phyloP scores from a whole-genome alignment of 2,888 invertebrate genomes.

The Exephanes ischioxanthus region DNA sequence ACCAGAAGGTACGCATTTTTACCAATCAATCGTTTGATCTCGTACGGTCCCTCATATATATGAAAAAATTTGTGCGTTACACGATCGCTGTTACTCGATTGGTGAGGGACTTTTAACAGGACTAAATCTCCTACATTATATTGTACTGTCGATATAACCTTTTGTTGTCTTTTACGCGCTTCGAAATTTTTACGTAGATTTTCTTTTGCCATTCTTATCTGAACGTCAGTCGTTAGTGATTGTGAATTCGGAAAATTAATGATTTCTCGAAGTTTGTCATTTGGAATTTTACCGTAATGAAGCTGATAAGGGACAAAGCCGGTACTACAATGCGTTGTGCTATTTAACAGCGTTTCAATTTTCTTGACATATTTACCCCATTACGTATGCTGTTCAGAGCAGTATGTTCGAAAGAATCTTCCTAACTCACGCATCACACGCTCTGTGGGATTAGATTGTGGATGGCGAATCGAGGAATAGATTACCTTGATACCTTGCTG shows the following conservation, averaged over 20 bases:
- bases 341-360: constrained; percentile 13
- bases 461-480: constrained; percentile 31
- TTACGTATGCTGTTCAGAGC: constrained; percentile 10
- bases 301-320: constrained; percentile 36
- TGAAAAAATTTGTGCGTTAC: constrained; percentile 54
- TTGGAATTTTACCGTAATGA: constrained; percentile 30
- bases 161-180: background rate
- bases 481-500: background rate
- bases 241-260: constrained; percentile 27
- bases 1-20: constrained; percentile 28
- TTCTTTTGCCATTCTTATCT: constrained; percentile 23
- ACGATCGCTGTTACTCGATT: constrained; percentile 44
- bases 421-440: constrained; percentile 36
- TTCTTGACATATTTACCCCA: constrained; percentile 21
- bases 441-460: constrained; percentile 34
- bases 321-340: constrained; percentile 5
- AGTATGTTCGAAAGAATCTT: background rate
- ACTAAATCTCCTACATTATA: constrained; percentile 21
- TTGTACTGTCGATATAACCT: constrained; percentile 6
- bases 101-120: constrained; percentile 39
- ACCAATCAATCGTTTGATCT: background rate
- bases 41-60: constrained; percentile 43
- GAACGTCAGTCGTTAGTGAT: background rate
- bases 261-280: constrained; percentile 19
- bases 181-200: constrained; percentile 27